Evolutionary conservation across 2,888 invertebrate genomes (phyloP).

Genomic region (Trachelus tabidus): DNA sequence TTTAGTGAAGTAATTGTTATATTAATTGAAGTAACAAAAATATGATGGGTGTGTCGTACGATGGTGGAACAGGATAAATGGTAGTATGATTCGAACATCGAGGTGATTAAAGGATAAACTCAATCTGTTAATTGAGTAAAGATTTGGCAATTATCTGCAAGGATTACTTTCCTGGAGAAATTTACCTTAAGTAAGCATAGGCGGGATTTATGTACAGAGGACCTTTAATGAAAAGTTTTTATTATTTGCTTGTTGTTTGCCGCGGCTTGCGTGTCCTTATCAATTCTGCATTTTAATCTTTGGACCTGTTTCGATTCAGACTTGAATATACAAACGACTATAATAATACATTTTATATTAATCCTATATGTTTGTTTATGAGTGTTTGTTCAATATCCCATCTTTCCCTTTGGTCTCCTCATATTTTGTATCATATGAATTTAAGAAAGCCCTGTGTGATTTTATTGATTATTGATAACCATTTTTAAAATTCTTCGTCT

Average conservation of each 20-base stretch:
- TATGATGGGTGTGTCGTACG: not conserved
- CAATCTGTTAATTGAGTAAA: not conserved
- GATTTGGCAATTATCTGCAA: not conserved
- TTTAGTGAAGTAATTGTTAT: slow-evolving; percentile 30
- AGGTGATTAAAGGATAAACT: not conserved
- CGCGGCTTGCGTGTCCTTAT: slow-evolving; percentile 43
- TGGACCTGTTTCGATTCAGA: slow-evolving; percentile 47
- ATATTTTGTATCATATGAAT: not conserved
- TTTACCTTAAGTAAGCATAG: slow-evolving; percentile 1
- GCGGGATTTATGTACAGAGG: slow-evolving; percentile 45
- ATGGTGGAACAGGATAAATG: not conserved
- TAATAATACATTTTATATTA: slow-evolving; percentile 65
- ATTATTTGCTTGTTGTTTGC: slow-evolving; percentile 46
- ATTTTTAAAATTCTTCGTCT: not conserved
- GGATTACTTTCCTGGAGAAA: not conserved
- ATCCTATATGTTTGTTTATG: slow-evolving; percentile 48
- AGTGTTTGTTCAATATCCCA: slow-evolving; percentile 31
- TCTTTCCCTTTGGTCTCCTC: not conserved
- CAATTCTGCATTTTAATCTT: slow-evolving; percentile 38
- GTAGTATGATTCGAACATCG: not conserved
- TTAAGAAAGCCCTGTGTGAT: not conserved
- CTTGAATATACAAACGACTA: slow-evolving; percentile 56
- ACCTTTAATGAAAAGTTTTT: slow-evolving; percentile 40
- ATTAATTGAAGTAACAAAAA: slow-evolving; percentile 29
- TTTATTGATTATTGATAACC: not conserved